Percentiles rank a stretch among this genome's conserved stretches.
phyloP scores from a whole-genome alignment of 2,888 invertebrate genomes.

The Glyphotaelius pellucidus region DNA sequence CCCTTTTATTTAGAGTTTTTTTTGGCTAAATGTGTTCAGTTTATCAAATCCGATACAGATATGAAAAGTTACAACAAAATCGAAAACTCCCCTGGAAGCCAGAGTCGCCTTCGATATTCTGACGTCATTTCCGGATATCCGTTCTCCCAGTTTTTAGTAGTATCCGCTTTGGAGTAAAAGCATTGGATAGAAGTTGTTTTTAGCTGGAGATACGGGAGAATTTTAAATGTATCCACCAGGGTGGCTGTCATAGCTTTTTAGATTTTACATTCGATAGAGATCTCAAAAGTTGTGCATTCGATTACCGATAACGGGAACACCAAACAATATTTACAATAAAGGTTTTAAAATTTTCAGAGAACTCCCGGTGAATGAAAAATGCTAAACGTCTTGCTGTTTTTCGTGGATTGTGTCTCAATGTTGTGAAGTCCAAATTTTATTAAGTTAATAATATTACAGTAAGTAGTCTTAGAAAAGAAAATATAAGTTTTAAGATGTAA shows the following conservation, averaged over 20 bases:
- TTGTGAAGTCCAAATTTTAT: no score
- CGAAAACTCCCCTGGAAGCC: constrained; percentile 11
- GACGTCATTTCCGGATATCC: constrained; percentile 45
- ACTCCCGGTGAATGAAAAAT: no score
- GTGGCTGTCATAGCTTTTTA: neutral
- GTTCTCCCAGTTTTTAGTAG: constrained; percentile 10
- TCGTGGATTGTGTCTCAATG: no score
- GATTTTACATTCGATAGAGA: neutral
- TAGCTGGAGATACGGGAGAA: neutral
- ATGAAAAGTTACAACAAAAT: constrained; percentile 14
- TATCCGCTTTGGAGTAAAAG: constrained; percentile 39
- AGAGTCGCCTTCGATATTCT: constrained; percentile 24
- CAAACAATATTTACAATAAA: no score
- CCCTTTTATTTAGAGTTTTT: neutral
- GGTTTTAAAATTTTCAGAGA: no score
- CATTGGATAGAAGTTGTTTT: neutral
- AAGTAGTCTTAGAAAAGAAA: no score
- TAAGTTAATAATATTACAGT: no score
- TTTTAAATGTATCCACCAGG: neutral
- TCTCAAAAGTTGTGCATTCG: neutral
- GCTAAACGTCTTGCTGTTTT: no score
- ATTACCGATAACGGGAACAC: neutral
- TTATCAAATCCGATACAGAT: constrained; percentile 5
- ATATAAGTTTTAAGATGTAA: no score
- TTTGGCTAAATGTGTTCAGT: neutral